Evolutionary conservation across 1,140 invertebrate species (phyloP), one percentile per base, ranked within the genome.

Genomic region (Dreissena rostriformis): DNA sequence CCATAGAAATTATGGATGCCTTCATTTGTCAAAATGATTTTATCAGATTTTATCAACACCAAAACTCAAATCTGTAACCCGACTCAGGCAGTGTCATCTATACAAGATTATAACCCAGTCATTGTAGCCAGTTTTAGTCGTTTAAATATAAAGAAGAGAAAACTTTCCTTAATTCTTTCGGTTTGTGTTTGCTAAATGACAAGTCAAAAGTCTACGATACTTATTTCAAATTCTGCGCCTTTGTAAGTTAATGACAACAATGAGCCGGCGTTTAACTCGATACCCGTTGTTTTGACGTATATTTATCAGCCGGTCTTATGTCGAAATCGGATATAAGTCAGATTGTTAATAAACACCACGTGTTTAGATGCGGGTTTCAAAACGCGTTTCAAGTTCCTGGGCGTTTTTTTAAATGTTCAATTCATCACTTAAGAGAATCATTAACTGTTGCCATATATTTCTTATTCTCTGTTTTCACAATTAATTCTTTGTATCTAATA

Each of bases 11-110:
- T 10, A 61, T 53, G 68, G 22, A 51, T 57, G 66, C 77, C 65
- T 17, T 79, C 77, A 79, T 79, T 79, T 79, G 77, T 79, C 77
- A 79, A 79, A 79, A n/a, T 70, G 77, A 79, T 79, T 65, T 67
- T 79, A 79, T 79, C 77, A 70, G 75, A 24, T 67, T 77, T 77
- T 77, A 77, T 63, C 75, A 14, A 51, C 51, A 77, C 55, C 26
- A 29, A 39, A 39, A 39, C 39, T 39, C 39, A 39, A 39, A 39
- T 39, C 39, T 39, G 39, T 39, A 39, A 39, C 39, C 39, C 39
- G 39, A 39, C 39, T 39, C 39, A 8, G 2, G 39, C 39, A 39
- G 39, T 39, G 8, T 39, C 39, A 39, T 39, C 8, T 39, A 39
- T 39, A 39, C 39, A 39, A 39, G 39, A 39, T 39, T 39, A 39